A percentile compares a stretch with the other conserved stretches of the same genome.
phyloP scores from a whole-genome alignment of 2,888 invertebrate species.

The Macrophya annulata region DNA sequence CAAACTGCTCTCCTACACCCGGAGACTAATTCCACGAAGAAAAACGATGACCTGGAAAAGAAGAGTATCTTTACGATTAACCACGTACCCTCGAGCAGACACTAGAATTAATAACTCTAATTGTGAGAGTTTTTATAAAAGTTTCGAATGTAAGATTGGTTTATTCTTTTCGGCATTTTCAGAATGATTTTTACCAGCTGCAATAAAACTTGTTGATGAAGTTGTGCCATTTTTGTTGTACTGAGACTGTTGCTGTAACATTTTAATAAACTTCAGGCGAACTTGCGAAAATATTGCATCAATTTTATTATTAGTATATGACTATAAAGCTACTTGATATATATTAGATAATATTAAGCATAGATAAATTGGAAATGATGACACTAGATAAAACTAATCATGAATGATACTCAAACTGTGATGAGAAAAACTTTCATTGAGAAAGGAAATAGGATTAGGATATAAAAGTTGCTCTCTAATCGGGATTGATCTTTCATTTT shows the following conservation, averaged over 20 bases:
- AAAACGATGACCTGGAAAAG: constrained; percentile 30
- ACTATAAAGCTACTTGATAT: too few relatives aligned
- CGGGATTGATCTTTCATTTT: not conserved
- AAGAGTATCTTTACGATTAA: constrained; percentile 25
- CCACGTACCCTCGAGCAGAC: constrained; percentile 8
- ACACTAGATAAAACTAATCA: not conserved
- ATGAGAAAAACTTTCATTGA: not conserved
- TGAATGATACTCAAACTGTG: not conserved
- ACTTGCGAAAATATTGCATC: not conserved
- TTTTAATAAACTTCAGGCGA: constrained; percentile 4
- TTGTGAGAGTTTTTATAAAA: not conserved
- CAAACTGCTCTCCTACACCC: not conserved
- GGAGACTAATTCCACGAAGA: constrained; percentile 21
- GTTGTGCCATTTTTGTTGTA: not conserved
- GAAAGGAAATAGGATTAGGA: not conserved
- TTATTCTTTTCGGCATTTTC: not conserved
- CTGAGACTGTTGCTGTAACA: not conserved
- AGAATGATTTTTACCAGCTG: not conserved
- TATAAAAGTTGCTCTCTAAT: not conserved
- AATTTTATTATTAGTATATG: not conserved
- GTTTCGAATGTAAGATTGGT: not conserved
- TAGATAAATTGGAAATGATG: not conserved
- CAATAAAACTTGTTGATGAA: not conserved
- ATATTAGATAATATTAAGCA: not conserved
- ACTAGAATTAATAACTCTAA: not conserved